Conservation (phyloP, 53 echinoderm and acorn worm genomes). For the Paracentrotus lividus region DNA sequence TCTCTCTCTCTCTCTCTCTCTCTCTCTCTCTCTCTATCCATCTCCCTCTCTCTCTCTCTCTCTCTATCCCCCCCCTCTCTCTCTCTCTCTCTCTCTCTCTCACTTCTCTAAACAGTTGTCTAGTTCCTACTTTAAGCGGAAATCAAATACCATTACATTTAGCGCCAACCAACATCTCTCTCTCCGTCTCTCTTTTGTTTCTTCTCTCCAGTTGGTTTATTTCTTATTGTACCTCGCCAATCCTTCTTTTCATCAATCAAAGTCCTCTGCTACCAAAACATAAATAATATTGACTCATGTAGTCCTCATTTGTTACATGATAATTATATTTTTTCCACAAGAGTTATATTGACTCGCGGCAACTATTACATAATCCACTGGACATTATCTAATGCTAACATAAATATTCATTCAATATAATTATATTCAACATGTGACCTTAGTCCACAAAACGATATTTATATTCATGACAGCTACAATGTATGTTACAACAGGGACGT, state of each 20-base stretch:
- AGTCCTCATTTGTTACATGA: background rate
- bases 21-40: background rate
- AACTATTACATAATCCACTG: constrained; percentile 1
- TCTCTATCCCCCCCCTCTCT: background rate
- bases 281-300: background rate
- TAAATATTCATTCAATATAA: background rate
- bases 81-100: background rate
- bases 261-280: background rate
- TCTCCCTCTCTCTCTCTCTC: background rate
- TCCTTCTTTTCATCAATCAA: background rate
- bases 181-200: background rate
- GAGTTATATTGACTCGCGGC: background rate
- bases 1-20: background rate
- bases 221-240: no score
- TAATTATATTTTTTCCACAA: background rate
- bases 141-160: no score
- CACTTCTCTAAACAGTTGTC: background rate
- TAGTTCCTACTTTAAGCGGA: no score
- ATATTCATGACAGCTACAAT: background rate
- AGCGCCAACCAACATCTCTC: background rate
- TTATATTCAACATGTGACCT: background rate
- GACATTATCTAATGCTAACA: background rate
- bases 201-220: no score
- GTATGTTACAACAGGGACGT: background rate
- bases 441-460: background rate